phyloP scores from a whole-genome alignment of 2,113 vertebrate genomes.

The Ivindomyrus marchei region DNA sequence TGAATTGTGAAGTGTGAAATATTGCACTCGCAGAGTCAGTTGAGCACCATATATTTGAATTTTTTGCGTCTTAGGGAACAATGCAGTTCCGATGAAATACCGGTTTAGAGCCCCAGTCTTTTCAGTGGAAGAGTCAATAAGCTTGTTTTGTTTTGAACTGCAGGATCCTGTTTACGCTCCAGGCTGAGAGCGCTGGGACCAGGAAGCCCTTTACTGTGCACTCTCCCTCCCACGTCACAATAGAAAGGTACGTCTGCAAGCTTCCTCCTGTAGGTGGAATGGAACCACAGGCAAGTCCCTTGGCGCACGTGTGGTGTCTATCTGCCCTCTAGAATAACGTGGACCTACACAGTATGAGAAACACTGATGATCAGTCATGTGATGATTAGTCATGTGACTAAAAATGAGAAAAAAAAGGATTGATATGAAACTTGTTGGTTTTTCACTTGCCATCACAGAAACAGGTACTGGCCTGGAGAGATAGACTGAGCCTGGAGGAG shows the following conservation, averaged over 20 bases:
- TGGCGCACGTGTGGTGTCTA: background rate
- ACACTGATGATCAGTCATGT: background rate
- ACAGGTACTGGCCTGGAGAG: background rate
- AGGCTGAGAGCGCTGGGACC: constrained; percentile 22
- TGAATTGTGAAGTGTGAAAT: background rate
- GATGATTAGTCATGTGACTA: background rate
- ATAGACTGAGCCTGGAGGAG: background rate
- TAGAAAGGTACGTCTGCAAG: constrained; percentile 30
- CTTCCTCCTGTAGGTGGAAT: background rate
- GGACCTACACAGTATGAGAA: background rate
- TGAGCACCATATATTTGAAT: background rate
- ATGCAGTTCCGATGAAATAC: background rate
- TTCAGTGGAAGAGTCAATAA: background rate
- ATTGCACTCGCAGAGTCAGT: background rate
- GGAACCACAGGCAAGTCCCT: background rate
- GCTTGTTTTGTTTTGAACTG: constrained; percentile 21
- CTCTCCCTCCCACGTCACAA: constrained; percentile 13
- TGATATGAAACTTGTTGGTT: background rate
- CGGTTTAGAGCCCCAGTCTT: background rate
- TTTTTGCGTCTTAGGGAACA: background rate
- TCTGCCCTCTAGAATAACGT: background rate
- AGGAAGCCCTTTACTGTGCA: background rate
- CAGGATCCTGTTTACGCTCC: constrained; percentile 20
- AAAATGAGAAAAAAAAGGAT: background rate
- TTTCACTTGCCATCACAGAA: background rate